These are phyloP conservation scores for Rhagonycha lutea DNA, from an alignment of 2,888 invertebrate genomes.

Conservation along the genomic window DNA sequence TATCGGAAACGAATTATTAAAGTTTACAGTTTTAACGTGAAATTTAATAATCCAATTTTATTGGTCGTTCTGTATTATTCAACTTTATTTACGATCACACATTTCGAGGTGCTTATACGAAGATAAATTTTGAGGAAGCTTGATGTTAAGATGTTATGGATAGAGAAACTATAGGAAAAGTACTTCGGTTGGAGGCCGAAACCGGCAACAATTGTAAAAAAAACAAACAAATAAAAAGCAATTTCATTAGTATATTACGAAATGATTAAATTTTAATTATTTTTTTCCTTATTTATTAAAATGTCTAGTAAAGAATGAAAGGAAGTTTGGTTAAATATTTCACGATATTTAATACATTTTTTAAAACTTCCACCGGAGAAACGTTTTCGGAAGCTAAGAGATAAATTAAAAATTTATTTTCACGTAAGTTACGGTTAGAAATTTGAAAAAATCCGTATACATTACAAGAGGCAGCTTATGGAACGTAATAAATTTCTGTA, in stretches of 20 bases:
- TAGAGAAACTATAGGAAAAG: too few species aligned
- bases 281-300: not conserved
- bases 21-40: too few species aligned
- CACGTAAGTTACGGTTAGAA: not conserved
- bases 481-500: not conserved
- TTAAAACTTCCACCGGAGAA: not conserved
- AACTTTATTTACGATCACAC: too few species aligned
- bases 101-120: too few species aligned
- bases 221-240: not conserved
- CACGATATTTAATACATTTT: not conserved
- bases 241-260: not conserved
- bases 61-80: too few species aligned
- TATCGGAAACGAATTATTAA: too few species aligned
- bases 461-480: not conserved
- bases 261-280: not conserved
- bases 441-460: not conserved
- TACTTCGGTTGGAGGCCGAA: too few species aligned
- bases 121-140: too few species aligned
- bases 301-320: not conserved
- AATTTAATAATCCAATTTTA: too few species aligned
- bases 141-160: too few species aligned
- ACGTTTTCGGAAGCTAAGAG: not conserved
- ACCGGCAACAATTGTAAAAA: not conserved
- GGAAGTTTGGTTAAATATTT: not conserved
- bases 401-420: not conserved